Conservation (phyloP, 2,888 invertebrate genomes). For the Melanostoma mellinum region DNA sequence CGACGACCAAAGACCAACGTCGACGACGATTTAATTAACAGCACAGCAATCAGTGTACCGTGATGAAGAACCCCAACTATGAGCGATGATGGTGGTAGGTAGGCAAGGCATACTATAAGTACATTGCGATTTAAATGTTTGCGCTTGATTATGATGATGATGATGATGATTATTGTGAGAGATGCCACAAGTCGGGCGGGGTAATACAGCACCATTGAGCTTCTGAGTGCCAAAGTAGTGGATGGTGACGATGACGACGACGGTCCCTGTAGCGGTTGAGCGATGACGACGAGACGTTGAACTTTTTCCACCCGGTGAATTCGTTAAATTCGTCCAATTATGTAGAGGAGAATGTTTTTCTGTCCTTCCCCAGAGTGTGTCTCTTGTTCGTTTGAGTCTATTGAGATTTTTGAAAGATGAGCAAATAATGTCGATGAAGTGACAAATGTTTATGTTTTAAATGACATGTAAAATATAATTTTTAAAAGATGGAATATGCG, state of each 20-base stretch:
- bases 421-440: too few relatives aligned
- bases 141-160: conserved; percentile 57
- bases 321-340: conserved; percentile 62
- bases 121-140: conserved; percentile 65
- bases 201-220: conserved; percentile 50
- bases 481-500: too few relatives aligned
- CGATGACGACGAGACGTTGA: conserved; percentile 59
- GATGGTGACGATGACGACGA: conserved; percentile 2
- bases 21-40: conserved; percentile 65
- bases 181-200: neutral
- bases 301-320: conserved; percentile 67
- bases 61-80: conserved; percentile 48
- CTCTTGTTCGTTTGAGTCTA: too few relatives aligned
- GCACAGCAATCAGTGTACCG: conserved; percentile 55
- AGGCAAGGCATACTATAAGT: conserved; percentile 41
- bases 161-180: conserved; percentile 33
- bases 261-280: conserved; percentile 1
- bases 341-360: neutral
- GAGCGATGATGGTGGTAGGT: neutral
- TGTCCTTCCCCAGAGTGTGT: too few relatives aligned
- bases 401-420: too few relatives aligned
- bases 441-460: too few relatives aligned
- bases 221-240: conserved; percentile 51
- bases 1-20: conserved; percentile 14
- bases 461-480: too few relatives aligned